Percentiles rank a stretch among this genome's conserved stretches.
phyloP scores from a whole-genome alignment of 2,113 vertebrate genomes.

The Aix galericulata region DNA sequence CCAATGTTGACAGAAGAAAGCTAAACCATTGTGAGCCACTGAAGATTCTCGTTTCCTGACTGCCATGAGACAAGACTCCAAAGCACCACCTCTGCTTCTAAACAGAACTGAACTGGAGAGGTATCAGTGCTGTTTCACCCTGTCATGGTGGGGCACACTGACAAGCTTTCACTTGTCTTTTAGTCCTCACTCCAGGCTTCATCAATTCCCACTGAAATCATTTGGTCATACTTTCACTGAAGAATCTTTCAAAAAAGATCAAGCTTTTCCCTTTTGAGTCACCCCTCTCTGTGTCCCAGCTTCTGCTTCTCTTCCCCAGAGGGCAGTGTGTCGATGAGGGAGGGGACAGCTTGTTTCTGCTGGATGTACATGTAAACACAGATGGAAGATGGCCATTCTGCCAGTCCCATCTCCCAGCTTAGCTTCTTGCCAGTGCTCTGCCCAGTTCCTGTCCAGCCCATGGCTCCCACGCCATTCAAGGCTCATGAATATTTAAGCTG shows the following conservation, averaged over 20 bases:
- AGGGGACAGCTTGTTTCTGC: neutral
- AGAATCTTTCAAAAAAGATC: neutral
- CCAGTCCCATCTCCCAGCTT: neutral
- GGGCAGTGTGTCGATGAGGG: neutral
- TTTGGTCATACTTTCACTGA: accelerated
- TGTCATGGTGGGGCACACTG: neutral
- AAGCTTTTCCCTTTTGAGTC: neutral
- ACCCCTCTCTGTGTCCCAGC: neutral
- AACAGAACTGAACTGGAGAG: accelerated
- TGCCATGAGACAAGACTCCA: neutral
- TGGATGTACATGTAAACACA: too few species aligned
- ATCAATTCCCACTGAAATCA: neutral
- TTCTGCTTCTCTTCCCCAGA: neutral
- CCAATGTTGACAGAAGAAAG: neutral
- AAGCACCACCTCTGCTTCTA: neutral
- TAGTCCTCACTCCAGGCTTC: neutral
- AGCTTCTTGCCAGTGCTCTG: neutral
- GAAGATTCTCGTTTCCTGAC: neutral
- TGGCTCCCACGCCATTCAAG: neutral
- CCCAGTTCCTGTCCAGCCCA: neutral
- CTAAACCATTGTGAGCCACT: neutral
- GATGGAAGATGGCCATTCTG: neutral
- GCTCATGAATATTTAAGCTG: neutral
- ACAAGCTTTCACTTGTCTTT: neutral
- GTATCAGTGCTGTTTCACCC: neutral